These are phyloP conservation scores for Anthophora plumipes DNA, from an alignment of 2,888 invertebrate genomes.

Conservation along the genomic window DNA sequence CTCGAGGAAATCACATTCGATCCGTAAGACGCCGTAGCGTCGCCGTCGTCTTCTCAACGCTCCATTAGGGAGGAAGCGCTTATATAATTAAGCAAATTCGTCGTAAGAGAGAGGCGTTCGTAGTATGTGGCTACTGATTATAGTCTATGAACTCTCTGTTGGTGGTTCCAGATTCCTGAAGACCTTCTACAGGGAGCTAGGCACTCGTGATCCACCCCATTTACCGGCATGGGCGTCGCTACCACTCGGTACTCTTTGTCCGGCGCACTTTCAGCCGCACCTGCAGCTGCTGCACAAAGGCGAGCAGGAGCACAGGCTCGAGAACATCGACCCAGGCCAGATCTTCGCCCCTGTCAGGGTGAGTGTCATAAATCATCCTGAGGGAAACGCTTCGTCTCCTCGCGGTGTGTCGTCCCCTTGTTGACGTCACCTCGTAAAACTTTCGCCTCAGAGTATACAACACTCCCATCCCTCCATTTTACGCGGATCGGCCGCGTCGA, in stretches of 20 bases:
- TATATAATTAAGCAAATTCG: slow-evolving; percentile 25
- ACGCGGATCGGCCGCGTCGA: too few relatives aligned
- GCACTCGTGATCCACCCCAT: slow-evolving; percentile 84
- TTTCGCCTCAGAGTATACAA: slow-evolving; percentile 18
- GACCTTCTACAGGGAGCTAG: slow-evolving; percentile 85
- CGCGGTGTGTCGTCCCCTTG: slow-evolving; percentile 11
- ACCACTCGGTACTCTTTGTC: slow-evolving; percentile 85
- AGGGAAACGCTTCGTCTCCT: slow-evolving; percentile 18
- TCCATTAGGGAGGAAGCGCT: slow-evolving; percentile 11
- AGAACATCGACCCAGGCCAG: slow-evolving; percentile 84
- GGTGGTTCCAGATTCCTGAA: slow-evolving; percentile 83
- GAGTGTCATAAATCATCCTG: slow-evolving; percentile 72
- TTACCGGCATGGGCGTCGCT: slow-evolving; percentile 85
- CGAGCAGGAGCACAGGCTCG: slow-evolving; percentile 80
- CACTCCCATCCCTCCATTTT: too few relatives aligned
- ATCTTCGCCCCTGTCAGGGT: slow-evolving; percentile 85
- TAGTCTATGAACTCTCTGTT: slow-evolving; percentile 25
- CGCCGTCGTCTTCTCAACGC: neutral
- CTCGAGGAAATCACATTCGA: neutral
- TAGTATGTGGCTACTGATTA: slow-evolving; percentile 1
- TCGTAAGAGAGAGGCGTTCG: neutral
- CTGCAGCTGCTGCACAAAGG: slow-evolving; percentile 83
- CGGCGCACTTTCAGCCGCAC: slow-evolving; percentile 86
- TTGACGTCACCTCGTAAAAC: slow-evolving; percentile 34
- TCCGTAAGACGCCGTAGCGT: neutral